Evolutionary conservation across 2,888 invertebrate genomes (phyloP).

Genomic region (Tromatobia lineatoria): DNA sequence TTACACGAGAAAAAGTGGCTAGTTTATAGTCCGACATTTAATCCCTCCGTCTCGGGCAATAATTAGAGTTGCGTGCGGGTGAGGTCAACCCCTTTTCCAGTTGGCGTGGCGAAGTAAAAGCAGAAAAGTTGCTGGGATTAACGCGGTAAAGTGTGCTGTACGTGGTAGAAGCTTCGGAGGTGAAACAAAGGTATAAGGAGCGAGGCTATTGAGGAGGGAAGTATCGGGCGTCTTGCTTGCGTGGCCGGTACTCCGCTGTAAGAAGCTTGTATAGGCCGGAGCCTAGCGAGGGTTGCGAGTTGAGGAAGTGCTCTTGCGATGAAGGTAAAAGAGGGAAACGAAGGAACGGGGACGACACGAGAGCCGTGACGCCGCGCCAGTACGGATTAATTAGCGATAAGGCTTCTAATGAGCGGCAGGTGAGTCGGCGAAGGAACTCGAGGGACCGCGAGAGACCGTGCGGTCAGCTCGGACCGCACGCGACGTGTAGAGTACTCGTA

Average conservation of each 20-base stretch:
- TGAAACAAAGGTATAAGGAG: conserved; percentile 60
- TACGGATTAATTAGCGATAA: conserved; percentile 85
- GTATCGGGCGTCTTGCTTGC: conserved; percentile 57
- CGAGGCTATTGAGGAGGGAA: conserved; percentile 48
- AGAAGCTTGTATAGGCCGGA: conserved; percentile 34
- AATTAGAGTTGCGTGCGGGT: conserved; percentile 58
- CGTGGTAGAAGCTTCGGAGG: conserved; percentile 47
- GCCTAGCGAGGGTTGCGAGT: conserved; percentile 61
- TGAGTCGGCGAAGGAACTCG: conserved; percentile 78
- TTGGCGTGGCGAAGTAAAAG: conserved; percentile 8
- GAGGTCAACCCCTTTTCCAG: conserved; percentile 45
- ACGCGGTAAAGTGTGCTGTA: neutral
- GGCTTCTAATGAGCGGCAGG: conserved; percentile 85
- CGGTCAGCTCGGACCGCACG: conserved; percentile 66
- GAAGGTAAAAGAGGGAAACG: conserved; percentile 72
- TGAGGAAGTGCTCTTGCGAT: conserved; percentile 65
- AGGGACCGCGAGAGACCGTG: conserved; percentile 69
- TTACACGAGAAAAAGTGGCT: conserved; percentile 27
- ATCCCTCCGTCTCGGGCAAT: conserved; percentile 42
- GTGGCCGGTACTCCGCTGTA: conserved; percentile 61
- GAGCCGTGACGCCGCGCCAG: conserved; percentile 83
- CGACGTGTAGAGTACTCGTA: conserved; percentile 50
- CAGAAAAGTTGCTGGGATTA: conserved; percentile 53
- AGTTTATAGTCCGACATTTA: conserved; percentile 42
- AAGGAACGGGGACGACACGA: conserved; percentile 81